Base-by-base conservation (phyloP, 2,113 vertebrate genomes). In the Carettochelys insculpta region DNA sequence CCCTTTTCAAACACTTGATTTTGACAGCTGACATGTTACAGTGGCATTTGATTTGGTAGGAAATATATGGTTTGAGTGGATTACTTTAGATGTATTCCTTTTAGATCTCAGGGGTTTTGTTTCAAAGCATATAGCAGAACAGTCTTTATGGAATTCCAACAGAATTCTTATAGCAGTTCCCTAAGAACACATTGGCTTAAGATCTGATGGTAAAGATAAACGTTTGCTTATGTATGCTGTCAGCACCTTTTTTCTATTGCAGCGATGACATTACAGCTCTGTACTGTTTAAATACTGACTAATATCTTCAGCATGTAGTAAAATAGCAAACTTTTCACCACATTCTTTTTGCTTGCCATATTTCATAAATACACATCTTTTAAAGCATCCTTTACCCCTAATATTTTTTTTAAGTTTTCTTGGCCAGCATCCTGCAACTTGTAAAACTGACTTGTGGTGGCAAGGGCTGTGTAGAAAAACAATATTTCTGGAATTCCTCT, bases 261-360 rank as follows among this genome's bases (percentile, higher is more conserved):
- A 51, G 41, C 4, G 76, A 87, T 78, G 92, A 82, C 88, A 87
- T 38, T 27, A 78, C 34, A 56, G 54, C 81, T 91, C 65, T 93
- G 82, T 92, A 87, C 91, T 88, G 47, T 68, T 90, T 71, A 91
- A 94, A 94, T 34, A 71, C 76, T 41, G 54, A 79, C 43, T 80
- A 86, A 77, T 94, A 54, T 58, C 87, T 96, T 85, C 94, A 92
- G 91, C 89, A 87, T 75, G 85, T 5, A 22, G 48, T 77, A 82
- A 47, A 93, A 96, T 65, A 5, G 47, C 16, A 52, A 91, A 90
- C 86, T 90, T 92, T 83, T 89, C 89, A 95, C 92, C 94, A 85
- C 91, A 82, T 68, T 83, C 9, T 8, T 85, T 91, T 61, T 34
- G 75, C 85, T 94, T 94, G 88, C 92, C 92, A 48, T 91, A 65